Evolutionary conservation across 2,888 invertebrate species (phyloP), one percentile per base, ranked within the genome.

Genomic region (Lasioglossum pauxillum): DNA sequence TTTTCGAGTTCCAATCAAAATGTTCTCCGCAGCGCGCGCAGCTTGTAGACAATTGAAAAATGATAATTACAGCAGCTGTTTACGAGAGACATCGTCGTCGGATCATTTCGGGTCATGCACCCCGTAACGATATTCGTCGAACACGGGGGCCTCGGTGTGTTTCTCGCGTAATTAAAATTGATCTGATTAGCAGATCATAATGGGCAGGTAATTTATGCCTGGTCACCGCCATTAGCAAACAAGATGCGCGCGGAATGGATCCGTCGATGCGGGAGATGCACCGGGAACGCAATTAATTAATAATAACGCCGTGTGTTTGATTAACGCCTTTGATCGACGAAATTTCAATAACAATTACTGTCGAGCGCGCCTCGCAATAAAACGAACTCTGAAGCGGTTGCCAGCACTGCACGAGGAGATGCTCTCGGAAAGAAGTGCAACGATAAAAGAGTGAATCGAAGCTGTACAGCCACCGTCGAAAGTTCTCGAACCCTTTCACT

Each of bases 111-210:
- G 60, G 27, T 60, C 60, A 60, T 27, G 60, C 14, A 14, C 27
- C 60, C 14, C 60, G 60, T n/a, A 27, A 60, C 60, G 60, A 60
- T 60, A 27, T 60, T 67, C 67, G 31, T 19, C 31, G 19, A 35
- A 16, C 67, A 67, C 35, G 19, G 27, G 7, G 7, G 23, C 4
- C 5, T 53, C n/a, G 46, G 71, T 31, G 71, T 31, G 74, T 72
- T 72, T 76, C 75, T 64, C 75, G 78, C 35, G 31, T 80, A 75
- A 86, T 75, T 84, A 79, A 80, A 84, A 80, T 77, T 84, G 75
- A 86, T 84, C 64, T 78, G 84, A 78, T 84, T 84, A 80, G 41
- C 71, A 57, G 80, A 84, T 86, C 80, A 80, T 86, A 84, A 85
- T 84, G 84, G 78, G 60, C 71, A 41, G 27, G 41, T 84, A 85